phyloP scores from a whole-genome alignment of 2,113 vertebrate genomes.

The Boleophthalmus pectinirostris region DNA sequence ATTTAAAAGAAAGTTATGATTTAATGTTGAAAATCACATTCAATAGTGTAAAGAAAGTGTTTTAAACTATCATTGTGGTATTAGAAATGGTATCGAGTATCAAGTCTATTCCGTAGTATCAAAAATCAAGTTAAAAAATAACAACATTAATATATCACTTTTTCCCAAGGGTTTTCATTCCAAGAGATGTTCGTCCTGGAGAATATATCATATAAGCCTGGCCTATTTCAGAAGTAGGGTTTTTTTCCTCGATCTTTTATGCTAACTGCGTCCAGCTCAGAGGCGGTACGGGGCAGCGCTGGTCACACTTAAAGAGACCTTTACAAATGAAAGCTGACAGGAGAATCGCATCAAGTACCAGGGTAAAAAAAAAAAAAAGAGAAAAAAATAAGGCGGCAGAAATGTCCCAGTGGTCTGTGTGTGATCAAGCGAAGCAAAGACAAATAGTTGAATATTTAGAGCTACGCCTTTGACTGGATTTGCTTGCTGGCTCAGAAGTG shows the following conservation, averaged over 20 bases:
- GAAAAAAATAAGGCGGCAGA: slow-evolving; percentile 1
- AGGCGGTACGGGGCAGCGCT: slow-evolving; percentile 28
- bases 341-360: slow-evolving; percentile 34
- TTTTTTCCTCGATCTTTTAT: slow-evolving; percentile 51
- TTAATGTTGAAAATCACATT: too few relatives aligned
- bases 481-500: background rate
- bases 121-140: too few relatives aligned
- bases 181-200: slow-evolving; percentile 23
- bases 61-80: too few relatives aligned
- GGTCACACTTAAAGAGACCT: slow-evolving; percentile 55
- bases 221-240: slow-evolving; percentile 28
- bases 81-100: too few relatives aligned
- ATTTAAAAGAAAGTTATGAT: too few relatives aligned
- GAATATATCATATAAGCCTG: slow-evolving; percentile 19
- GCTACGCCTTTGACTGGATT: background rate
- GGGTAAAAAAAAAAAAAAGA: slow-evolving; percentile 9
- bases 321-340: slow-evolving; percentile 59
- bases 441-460: background rate
- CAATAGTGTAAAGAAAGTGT: too few relatives aligned
- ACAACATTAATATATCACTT: slow-evolving; percentile 18
- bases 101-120: too few relatives aligned
- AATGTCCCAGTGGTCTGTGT: background rate
- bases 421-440: background rate
- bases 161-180: slow-evolving; percentile 38
- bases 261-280: slow-evolving; percentile 47